These are phyloP conservation scores for Oryctes rhinoceros DNA, from an alignment of 1,140 invertebrate genomes.

Conservation along the genomic window DNA sequence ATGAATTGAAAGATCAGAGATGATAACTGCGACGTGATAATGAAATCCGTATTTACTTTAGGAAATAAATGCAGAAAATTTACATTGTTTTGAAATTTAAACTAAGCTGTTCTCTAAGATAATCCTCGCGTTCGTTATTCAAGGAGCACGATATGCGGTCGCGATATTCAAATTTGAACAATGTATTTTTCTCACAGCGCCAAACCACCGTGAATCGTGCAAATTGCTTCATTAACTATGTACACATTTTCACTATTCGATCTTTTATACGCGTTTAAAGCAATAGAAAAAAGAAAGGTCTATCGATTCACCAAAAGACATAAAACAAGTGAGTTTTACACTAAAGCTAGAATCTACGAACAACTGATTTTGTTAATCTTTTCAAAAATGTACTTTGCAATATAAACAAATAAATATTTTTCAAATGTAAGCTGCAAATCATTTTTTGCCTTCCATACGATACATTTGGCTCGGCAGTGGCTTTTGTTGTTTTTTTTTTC, in stretches of 20 bases:
- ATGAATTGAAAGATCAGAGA: background rate
- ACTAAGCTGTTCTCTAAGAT: background rate
- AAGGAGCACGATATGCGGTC: background rate
- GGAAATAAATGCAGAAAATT: constrained; percentile 15
- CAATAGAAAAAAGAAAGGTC: no score
- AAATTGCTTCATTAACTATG: background rate
- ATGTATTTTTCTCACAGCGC: background rate
- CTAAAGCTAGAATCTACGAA: no score
- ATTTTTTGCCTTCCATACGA: no score
- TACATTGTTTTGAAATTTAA: constrained; percentile 20
- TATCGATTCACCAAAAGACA: no score
- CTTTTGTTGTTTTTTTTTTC: no score
- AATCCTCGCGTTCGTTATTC: background rate
- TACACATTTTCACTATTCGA: background rate
- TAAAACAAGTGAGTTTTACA: no score
- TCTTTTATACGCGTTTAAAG: background rate
- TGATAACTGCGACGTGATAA: background rate
- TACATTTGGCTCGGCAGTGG: no score
- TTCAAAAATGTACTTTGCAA: no score
- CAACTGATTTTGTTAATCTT: no score
- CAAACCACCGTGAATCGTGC: background rate
- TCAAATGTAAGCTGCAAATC: no score
- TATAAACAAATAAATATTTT: no score
- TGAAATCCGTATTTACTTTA: constrained; percentile 18
- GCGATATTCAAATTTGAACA: background rate